These are phyloP conservation scores for Albula glossodonta DNA, from an alignment of 2,113 vertebrate species.

Conservation along the genomic window DNA sequence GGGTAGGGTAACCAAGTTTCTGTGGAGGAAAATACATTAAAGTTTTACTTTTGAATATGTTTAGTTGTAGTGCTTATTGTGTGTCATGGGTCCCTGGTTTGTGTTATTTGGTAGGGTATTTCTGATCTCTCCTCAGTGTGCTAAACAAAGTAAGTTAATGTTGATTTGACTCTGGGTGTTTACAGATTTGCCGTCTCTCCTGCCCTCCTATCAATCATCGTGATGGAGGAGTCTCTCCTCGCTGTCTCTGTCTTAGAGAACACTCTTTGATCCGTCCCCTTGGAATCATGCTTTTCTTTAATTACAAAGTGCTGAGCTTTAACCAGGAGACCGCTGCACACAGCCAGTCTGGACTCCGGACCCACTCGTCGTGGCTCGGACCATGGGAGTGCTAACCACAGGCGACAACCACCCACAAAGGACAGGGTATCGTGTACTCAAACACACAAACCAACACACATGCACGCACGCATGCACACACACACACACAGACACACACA, in stretches of 20 bases:
- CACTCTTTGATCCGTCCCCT: neutral
- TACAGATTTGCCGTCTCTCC: neutral
- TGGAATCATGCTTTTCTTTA: neutral
- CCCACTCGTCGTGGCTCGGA: neutral
- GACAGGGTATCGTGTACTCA: neutral
- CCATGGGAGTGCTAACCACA: slow-evolving; percentile 20
- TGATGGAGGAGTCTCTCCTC: neutral
- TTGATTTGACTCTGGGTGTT: neutral
- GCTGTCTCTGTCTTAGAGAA: neutral
- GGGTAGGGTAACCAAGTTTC: neutral
- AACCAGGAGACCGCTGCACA: neutral
- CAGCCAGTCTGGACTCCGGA: neutral
- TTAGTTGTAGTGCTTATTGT: neutral
- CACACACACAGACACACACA: too few species aligned
- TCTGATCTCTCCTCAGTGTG: neutral
- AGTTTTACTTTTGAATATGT: neutral
- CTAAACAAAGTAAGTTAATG: slow-evolving; percentile 55
- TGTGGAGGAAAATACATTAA: neutral
- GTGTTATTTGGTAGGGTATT: slow-evolving; percentile 68
- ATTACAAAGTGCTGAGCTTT: slow-evolving; percentile 13
- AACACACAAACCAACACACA: neutral
- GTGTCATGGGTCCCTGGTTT: slow-evolving; percentile 60
- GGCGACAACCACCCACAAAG: slow-evolving; percentile 16
- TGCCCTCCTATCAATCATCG: neutral
- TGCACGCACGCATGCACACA: too few species aligned